These are phyloP conservation scores for Pogoniulus pusillus DNA, from an alignment of 2,797 vertebrate genomes.

Conservation along the genomic window DNA sequence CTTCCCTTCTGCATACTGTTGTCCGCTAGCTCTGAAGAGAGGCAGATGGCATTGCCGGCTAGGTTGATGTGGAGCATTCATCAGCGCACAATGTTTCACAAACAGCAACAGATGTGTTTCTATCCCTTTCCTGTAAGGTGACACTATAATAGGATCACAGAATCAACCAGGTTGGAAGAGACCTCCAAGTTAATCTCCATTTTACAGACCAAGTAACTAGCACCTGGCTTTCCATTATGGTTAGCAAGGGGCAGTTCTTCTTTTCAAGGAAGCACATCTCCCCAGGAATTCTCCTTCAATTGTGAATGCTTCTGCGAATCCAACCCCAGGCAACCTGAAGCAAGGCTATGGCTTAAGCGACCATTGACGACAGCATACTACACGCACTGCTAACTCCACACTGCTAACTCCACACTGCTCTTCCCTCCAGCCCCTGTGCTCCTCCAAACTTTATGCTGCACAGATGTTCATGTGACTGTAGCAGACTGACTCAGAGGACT, in stretches of 20 bases:
- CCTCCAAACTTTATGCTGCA: neutral
- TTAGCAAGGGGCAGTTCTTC: neutral
- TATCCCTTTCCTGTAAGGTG: neutral
- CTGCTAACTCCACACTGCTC: too few relatives aligned
- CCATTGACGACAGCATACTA: neutral
- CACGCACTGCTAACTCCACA: neutral
- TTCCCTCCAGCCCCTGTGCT: neutral
- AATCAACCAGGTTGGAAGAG: too few relatives aligned
- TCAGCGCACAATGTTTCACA: neutral
- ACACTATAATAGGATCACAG: too few relatives aligned
- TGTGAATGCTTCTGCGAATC: neutral
- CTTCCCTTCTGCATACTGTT: neutral
- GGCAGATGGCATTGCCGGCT: neutral
- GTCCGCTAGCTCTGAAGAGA: neutral
- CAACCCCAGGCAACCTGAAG: neutral
- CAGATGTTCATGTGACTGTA: neutral
- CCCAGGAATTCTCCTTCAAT: neutral
- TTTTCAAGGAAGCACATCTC: neutral
- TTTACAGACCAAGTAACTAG: neutral
- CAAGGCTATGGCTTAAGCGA: neutral
- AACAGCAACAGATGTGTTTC: neutral
- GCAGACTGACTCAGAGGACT: neutral
- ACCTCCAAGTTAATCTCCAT: too few relatives aligned
- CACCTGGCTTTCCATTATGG: neutral
- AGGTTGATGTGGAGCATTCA: neutral